phyloP scores from a whole-genome alignment of 2,113 vertebrate species.

The Alligator mississippiensis region DNA sequence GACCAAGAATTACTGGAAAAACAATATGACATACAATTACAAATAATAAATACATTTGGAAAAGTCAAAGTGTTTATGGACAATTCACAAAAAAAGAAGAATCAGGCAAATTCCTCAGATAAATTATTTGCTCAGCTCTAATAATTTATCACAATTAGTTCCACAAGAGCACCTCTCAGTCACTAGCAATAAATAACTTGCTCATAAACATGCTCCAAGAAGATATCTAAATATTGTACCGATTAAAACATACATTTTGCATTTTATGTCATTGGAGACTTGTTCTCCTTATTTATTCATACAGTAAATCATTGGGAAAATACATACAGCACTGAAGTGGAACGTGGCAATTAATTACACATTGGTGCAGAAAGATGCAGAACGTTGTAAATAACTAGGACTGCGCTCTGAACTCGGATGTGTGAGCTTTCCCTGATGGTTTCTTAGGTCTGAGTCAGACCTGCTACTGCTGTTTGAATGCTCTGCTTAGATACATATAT shows the following conservation, averaged over 20 bases:
- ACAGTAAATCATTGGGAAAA: constrained; percentile 61
- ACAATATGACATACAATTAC: constrained; percentile 31
- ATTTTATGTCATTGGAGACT: constrained; percentile 58
- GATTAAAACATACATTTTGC: constrained; percentile 72
- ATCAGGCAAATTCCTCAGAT: constrained; percentile 29
- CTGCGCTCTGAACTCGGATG: neutral
- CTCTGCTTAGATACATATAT: neutral
- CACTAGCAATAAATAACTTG: constrained; percentile 75
- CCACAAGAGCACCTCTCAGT: constrained; percentile 64
- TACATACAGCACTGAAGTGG: neutral
- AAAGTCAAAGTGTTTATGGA: constrained; percentile 7
- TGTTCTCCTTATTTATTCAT: constrained; percentile 62
- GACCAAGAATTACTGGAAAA: neutral
- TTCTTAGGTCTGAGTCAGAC: neutral
- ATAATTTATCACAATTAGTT: constrained; percentile 76
- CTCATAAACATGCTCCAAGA: constrained; percentile 50
- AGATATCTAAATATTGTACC: constrained; percentile 64
- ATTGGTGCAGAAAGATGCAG: constrained; percentile 32
- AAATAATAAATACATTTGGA: neutral
- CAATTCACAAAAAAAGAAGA: neutral
- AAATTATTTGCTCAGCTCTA: constrained; percentile 43
- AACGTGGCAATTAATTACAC: constrained; percentile 60
- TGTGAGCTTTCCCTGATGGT: neutral
- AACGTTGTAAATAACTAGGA: neutral
- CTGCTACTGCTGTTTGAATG: neutral